These are phyloP conservation scores for Erythrolamprus reginae DNA, from an alignment of 2,113 vertebrate species.

Conservation along the genomic window DNA sequence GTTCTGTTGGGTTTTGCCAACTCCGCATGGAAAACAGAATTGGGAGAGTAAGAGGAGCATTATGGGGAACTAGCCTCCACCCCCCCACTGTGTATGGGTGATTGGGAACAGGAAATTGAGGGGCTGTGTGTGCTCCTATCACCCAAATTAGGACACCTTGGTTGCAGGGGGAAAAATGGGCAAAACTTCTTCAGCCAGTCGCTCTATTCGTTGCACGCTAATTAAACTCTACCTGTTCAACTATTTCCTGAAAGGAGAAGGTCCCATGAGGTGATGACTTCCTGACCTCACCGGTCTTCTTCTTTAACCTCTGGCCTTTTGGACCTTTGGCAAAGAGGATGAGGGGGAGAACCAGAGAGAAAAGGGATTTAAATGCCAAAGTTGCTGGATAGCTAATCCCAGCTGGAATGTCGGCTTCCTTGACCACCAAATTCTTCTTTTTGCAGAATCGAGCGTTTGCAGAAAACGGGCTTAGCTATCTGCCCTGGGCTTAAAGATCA, in stretches of 20 bases:
- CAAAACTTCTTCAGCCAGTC: fast-evolving
- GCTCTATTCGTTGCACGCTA: neutral
- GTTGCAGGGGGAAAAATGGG: neutral
- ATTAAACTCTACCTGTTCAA: constrained; percentile 21
- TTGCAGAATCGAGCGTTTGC: neutral
- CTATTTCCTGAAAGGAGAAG: neutral
- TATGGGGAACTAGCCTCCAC: neutral
- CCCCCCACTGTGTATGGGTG: neutral
- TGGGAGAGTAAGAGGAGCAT: neutral
- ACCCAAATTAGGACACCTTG: neutral
- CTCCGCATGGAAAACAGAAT: fast-evolving
- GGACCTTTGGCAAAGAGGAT: constrained; percentile 15
- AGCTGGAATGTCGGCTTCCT: constrained; percentile 5
- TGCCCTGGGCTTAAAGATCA: neutral
- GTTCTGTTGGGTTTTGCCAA: neutral
- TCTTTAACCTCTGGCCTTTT: constrained; percentile 40
- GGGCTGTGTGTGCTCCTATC: neutral
- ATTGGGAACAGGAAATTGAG: neutral
- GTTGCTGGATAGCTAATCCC: constrained; percentile 54
- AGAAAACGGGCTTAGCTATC: neutral
- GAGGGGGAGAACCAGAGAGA: neutral
- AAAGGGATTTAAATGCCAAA: constrained; percentile 52
- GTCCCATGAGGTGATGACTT: neutral
- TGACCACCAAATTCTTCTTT: neutral
- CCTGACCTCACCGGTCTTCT: constrained; percentile 29